phyloP scores from a whole-genome alignment of 2,888 invertebrate species.

The Rosalia funebris region DNA sequence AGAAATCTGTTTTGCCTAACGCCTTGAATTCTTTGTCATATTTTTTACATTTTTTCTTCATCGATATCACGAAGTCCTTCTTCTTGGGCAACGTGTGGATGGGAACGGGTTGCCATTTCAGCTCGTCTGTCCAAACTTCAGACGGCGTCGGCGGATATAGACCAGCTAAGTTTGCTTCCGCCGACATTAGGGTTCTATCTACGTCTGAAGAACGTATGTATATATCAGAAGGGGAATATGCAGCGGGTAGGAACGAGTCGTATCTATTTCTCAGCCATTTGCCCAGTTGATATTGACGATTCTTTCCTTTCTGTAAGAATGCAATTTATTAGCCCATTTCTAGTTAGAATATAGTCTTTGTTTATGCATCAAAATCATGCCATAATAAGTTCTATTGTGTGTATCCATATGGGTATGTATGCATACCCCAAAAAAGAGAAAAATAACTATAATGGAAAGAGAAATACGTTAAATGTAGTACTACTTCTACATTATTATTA shows the following conservation, averaged over 20 bases:
- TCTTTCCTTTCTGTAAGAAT: conserved; percentile 66
- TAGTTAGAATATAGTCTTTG: neutral
- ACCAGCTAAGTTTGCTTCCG: conserved; percentile 81
- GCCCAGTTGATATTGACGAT: conserved; percentile 77
- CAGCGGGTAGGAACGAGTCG: conserved; percentile 66
- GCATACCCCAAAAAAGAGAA: too few relatives aligned
- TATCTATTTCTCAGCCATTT: conserved; percentile 80
- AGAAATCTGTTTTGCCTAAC: conserved; percentile 12
- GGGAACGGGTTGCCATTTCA: conserved; percentile 77
- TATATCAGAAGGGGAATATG: conserved; percentile 69
- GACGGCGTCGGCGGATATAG: conserved; percentile 72
- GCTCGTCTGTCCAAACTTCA: conserved; percentile 42
- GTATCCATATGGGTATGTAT: too few relatives aligned
- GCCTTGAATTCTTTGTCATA: conserved; percentile 64
- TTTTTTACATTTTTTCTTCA: conserved; percentile 67
- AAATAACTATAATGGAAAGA: too few relatives aligned
- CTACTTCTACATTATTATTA: too few relatives aligned
- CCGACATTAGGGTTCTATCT: conserved; percentile 90
- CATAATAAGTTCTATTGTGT: too few relatives aligned
- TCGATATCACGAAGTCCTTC: conserved; percentile 23
- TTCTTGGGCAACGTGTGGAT: conserved; percentile 68
- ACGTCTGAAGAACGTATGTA: conserved; percentile 80
- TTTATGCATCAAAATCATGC: too few relatives aligned
- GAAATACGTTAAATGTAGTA: too few relatives aligned
- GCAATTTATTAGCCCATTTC: neutral